A percentile compares a stretch with the other conserved stretches of the same genome.
phyloP scores from a whole-genome alignment of 2,113 vertebrate species.

The Otolemur garnettii region DNA sequence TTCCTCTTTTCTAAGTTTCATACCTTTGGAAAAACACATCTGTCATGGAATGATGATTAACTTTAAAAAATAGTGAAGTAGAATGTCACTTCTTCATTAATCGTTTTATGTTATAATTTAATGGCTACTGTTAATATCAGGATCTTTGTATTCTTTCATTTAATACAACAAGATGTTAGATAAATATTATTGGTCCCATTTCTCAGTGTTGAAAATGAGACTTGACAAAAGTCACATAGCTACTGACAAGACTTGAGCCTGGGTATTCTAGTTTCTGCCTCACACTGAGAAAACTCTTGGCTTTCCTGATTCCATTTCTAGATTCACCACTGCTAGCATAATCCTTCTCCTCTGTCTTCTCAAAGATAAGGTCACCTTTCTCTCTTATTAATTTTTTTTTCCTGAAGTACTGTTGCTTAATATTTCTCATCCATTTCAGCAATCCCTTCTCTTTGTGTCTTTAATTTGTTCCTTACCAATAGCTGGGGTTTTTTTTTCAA shows the following conservation, averaged over 20 bases:
- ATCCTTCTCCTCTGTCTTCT: not conserved
- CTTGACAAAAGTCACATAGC: not conserved
- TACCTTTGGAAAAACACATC: conserved; percentile 18
- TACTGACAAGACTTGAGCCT: not conserved
- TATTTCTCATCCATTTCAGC: not conserved
- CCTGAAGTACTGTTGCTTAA: not conserved
- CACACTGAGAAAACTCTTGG: not conserved
- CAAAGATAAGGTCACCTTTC: not conserved
- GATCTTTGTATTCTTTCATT: not conserved
- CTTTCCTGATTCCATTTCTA: not conserved
- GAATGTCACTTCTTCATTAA: not conserved
- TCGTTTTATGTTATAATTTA: not conserved
- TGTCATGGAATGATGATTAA: not conserved
- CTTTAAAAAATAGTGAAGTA: not conserved
- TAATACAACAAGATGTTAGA: not conserved
- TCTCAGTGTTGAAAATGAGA: not conserved
- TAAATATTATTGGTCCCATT: not conserved
- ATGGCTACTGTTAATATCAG: not conserved
- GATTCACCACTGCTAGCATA: not conserved
- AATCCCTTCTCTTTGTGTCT: not conserved
- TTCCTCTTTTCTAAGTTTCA: conserved; percentile 21
- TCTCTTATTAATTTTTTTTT: not conserved
- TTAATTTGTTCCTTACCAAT: not conserved
- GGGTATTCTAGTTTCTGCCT: not conserved
- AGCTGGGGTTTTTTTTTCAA: not conserved